These are phyloP conservation scores for Taenioides sp. DNA, from an alignment of 2,797 vertebrate genomes.

Conservation along the genomic window DNA sequence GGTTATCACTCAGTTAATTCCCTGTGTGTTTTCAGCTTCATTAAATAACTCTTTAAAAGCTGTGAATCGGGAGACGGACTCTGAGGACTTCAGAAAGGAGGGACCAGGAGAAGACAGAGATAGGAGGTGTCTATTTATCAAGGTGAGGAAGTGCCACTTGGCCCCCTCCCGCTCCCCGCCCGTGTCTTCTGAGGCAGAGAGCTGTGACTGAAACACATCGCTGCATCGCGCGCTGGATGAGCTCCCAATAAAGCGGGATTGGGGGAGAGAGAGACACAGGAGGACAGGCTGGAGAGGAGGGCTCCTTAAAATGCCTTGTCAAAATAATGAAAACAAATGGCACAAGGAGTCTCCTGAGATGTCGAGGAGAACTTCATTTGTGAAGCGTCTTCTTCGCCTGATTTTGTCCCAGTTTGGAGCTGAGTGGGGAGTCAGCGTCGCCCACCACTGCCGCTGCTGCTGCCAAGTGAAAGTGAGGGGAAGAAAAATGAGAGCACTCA, in stretches of 20 bases:
- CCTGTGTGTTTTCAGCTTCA: conserved; percentile 21
- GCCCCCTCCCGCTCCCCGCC: conserved; percentile 25
- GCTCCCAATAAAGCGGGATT: conserved; percentile 66
- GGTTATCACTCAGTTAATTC: conserved; percentile 17
- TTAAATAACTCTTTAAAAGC: conserved; percentile 20
- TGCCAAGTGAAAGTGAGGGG: conserved; percentile 46
- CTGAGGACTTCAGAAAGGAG: conserved; percentile 40
- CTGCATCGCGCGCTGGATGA: conserved; percentile 72
- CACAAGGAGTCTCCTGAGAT: conserved; percentile 70
- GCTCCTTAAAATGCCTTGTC: conserved; percentile 77
- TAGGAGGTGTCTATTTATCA: conserved; percentile 71
- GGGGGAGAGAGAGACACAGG: conserved; percentile 22
- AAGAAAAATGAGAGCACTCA: conserved; percentile 76
- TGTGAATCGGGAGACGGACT: conserved; percentile 21
- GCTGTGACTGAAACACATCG: conserved; percentile 76
- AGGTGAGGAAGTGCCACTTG: conserved; percentile 65
- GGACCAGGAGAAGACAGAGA: conserved; percentile 33
- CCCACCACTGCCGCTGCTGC: conserved; percentile 14
- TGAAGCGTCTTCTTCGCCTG: conserved; percentile 65
- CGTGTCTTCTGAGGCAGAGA: conserved; percentile 70
- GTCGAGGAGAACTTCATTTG: conserved; percentile 80
- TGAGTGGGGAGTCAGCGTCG: conserved; percentile 29
- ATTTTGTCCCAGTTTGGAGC: conserved; percentile 55
- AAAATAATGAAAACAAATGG: conserved; percentile 86
- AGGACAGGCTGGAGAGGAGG: conserved; percentile 53